Percentiles rank a stretch among this genome's conserved stretches.
Conservation (phyloP, 2,888 invertebrate genomes). For the Idaea straminata region DNA sequence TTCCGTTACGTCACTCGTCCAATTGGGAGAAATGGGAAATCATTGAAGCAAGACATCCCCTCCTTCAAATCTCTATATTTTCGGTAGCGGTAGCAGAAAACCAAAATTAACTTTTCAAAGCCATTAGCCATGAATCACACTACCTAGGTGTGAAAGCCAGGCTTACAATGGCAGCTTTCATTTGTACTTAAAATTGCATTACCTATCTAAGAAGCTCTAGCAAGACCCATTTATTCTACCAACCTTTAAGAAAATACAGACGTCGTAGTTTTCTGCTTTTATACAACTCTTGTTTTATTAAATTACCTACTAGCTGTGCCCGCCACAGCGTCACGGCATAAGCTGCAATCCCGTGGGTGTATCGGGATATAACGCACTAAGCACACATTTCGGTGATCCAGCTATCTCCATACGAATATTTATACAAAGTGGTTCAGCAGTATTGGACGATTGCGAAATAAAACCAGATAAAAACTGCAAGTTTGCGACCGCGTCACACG, state of each 20-base stretch:
- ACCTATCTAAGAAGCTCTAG: constrained; percentile 1
- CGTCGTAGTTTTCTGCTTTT: background rate
- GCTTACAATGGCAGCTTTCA: background rate
- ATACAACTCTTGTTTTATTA: background rate
- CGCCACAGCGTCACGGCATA: background rate
- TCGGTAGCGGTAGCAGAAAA: constrained; percentile 26
- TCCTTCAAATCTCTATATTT: constrained; percentile 45
- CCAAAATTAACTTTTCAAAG: constrained; percentile 24
- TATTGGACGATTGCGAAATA: no score
- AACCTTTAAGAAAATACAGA: background rate
- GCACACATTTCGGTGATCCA: no score
- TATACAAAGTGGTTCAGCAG: no score
- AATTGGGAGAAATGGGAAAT: constrained; percentile 74
- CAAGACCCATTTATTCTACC: background rate
- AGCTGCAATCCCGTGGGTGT: background rate
- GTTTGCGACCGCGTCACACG: no score
- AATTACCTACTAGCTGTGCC: background rate
- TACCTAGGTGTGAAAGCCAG: background rate
- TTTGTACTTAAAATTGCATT: constrained; percentile 1
- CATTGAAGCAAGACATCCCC: constrained; percentile 57
- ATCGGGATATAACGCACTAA: no score
- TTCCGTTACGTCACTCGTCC: constrained; percentile 78
- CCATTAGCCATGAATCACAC: constrained; percentile 20
- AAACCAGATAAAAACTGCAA: no score
- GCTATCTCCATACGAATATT: no score